Evolutionary conservation across 2,797 vertebrate genomes (phyloP), one percentile per base, ranked within the genome.

Genomic region (Morus bassanus): DNA sequence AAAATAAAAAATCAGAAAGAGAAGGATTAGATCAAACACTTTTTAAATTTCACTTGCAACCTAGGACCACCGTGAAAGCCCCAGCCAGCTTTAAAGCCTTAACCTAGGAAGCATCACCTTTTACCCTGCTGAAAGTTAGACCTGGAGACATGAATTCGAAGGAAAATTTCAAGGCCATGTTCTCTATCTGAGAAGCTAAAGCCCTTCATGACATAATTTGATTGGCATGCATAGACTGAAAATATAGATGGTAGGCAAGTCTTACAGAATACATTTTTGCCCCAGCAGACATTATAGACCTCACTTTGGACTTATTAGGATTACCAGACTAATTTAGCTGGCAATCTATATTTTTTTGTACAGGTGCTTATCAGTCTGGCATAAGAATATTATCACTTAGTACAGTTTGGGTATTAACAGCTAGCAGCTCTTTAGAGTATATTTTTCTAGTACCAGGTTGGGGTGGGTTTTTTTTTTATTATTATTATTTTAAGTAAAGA

Each of bases 361-460:
- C 74, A 92, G 53, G 31, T 96, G 85, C 82, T 98, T 97, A 97
- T 98, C 97, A 80, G 91, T 75, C 35, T 83, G 60, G 39, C 56
- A 70, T 89, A 93, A 82, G 85, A 96, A 92, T 81, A 85, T 88
- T 94, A 95, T 83, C 76, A 75, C 72, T 93, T 85, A 45, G 37
- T 75, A 84, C 43, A 85, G 85, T 88, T 39, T 11, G 46, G 15
- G 39, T 91, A 92, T 96, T 97, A 97, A 94, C 56, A 95, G 23
- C 48, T 67, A 95, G 82, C 60, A 87, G 80, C 41, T 69, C 46
- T 75, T 94, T 53, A 68, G 46, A 95, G 41, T 30, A 68, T 56
- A 90, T 75, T 88, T 89, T 94, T 53, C 70, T 84, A 78, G 84
- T 81, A 96, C 39, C 15, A 81, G 30, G 59, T 84, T 59, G 37